Evolutionary conservation across 2,113 vertebrate genomes (phyloP), one percentile per base, ranked within the genome.

Genomic region (Bos indicus): DNA sequence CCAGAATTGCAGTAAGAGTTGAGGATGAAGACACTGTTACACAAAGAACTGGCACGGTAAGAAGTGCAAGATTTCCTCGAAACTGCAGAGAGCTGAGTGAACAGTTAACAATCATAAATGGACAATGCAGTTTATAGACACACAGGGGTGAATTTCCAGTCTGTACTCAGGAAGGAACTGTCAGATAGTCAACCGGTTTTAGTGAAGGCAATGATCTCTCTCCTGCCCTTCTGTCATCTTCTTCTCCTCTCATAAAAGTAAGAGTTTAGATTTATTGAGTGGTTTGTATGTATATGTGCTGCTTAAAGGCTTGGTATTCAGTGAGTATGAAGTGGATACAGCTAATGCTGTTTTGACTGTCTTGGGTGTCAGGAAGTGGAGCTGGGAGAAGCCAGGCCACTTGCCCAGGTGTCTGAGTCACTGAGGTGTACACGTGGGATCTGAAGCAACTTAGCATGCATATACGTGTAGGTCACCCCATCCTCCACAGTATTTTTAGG

Each of bases 111-210:
- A 52, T 60, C 56, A 26, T 60, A 78, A 21, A 74, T 60, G 81
- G 82, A 46, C 40, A 77, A 64, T 8, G 16, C 16, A 17, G 43
- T 62, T 56, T 54, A 26, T 7, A 43, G 74, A 77, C 28, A 56
- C 21, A 83, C 82, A 36, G 56, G 28, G 80, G 43, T 82, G 80
- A 51, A 57, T 82, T 92, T 96, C 88, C 51, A 67, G n/a, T n/a
- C 30, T 26, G 40, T 78, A 60, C 23, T 92, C 52, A 57, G 64
- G 40, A 87, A 78, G 21, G 48, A 87, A 78, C 7, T 86, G 21
- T 54, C 36, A 85, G 92, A 77, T 21, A 43, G 23, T 78, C 48
- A 81, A 3, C 56, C 33, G 9, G 11, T 43, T 95, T 25, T 64
- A 71, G 26, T 54, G 81, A 67, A 60, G 12, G n/a, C 51, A 74